A percentile compares a stretch with the other conserved stretches of the same genome.
Conservation (phyloP, 2,797 vertebrate genomes). For the Alcedo quadribrachys region DNA sequence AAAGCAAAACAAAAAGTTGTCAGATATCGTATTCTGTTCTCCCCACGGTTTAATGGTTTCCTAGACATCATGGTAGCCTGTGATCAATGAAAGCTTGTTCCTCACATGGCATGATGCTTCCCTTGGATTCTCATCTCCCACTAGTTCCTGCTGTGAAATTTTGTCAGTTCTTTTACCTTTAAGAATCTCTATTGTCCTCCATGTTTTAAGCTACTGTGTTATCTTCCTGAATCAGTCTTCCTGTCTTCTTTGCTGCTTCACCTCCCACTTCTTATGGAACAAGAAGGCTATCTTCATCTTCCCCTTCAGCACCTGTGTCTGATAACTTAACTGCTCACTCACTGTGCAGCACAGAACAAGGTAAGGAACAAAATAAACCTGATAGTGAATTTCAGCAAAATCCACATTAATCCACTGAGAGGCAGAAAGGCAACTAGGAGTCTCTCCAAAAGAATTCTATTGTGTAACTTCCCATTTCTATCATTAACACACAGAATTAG, state of each 20-base stretch:
- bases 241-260: neutral
- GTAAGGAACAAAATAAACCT: neutral
- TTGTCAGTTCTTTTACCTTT: slow-evolving; percentile 43
- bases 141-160: slow-evolving; percentile 36
- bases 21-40: slow-evolving; percentile 16
- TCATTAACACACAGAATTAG: neutral
- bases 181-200: slow-evolving; percentile 16
- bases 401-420: neutral
- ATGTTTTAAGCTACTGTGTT: neutral
- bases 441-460: neutral
- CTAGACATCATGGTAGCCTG: neutral
- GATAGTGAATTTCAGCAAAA: neutral
- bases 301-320: neutral
- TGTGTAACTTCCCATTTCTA: neutral
- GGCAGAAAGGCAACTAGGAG: neutral
- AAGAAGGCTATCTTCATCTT: slow-evolving; percentile 47
- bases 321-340: neutral
- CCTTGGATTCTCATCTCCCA: slow-evolving; percentile 30
- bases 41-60: slow-evolving; percentile 28
- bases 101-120: slow-evolving; percentile 12
- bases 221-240: neutral
- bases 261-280: slow-evolving; percentile 13
- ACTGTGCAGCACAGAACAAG: neutral
- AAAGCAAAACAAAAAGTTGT: slow-evolving; percentile 70
- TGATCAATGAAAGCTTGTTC: slow-evolving; percentile 46